Evolutionary conservation across 2,113 vertebrate species (phyloP).

Genomic region (Protomyctophum bolini): DNA sequence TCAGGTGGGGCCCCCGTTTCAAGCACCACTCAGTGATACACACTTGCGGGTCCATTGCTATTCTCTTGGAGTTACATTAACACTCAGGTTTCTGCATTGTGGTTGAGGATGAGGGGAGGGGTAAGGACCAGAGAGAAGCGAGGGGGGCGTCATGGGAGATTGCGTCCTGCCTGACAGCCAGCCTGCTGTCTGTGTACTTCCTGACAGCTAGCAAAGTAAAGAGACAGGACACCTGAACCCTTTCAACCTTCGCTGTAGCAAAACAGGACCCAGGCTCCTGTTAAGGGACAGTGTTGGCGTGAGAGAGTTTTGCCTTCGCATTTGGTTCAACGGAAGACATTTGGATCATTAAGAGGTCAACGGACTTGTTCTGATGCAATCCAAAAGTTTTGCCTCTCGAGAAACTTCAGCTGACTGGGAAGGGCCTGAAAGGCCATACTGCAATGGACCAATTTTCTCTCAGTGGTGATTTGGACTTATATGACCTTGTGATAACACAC

Average conservation of each 20-base stretch:
- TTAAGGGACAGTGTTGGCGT: constrained; percentile 28
- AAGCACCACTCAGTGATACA: constrained; percentile 54
- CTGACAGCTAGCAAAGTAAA: constrained; percentile 57
- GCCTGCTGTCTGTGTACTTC: constrained; percentile 40
- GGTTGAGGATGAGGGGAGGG: constrained; percentile 42
- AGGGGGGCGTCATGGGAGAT: constrained; percentile 39
- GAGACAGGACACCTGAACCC: constrained; percentile 51
- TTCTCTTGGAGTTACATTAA: too few species aligned
- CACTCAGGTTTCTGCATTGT: background rate
- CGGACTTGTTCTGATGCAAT: background rate
- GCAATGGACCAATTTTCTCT: constrained; percentile 1
- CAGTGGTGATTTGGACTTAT: background rate
- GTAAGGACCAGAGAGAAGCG: constrained; percentile 33
- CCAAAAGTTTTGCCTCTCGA: background rate
- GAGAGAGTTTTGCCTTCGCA: constrained; percentile 19
- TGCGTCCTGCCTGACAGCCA: constrained; percentile 54
- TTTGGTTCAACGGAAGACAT: constrained; percentile 27
- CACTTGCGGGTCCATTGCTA: too few species aligned
- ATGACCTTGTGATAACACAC: background rate
- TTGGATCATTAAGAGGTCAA: background rate
- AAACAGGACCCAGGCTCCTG: constrained; percentile 39
- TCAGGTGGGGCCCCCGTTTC: constrained; percentile 68
- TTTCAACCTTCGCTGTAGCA: constrained; percentile 44
- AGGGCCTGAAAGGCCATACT: constrained; percentile 7
- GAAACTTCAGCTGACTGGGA: constrained; percentile 2